Base-by-base conservation (phyloP, 1,140 invertebrate species). In the Zaprionus tsacasi region DNA sequence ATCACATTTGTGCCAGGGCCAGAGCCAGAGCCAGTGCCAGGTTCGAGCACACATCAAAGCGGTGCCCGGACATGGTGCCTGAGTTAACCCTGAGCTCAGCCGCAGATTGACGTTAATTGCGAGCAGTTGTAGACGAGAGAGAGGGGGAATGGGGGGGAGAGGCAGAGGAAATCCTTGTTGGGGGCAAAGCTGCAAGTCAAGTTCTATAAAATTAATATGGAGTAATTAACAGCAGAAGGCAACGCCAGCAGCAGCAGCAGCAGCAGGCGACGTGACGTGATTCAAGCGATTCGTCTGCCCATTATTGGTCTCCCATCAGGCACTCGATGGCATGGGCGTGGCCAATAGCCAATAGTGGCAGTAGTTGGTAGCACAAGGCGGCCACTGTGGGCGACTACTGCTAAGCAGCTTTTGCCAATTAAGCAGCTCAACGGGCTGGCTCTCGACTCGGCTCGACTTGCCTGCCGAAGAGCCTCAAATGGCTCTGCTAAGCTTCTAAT, bases 71-170 rank as follows among this genome's bases (percentile, higher is more conserved):
- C 27, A 3, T 5, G 27, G 3, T 30, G 27, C 27, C 70, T 73
- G 21, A 21, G 73, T 80, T 80, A 89, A 81, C 85, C 81, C 85
- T 67, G 58, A 21, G 21, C 21, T 76, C 82, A 81, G 83, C 82
- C 88, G 76, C 88, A 83, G 52, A 72, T 76, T 91, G 87, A 85
- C 87, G 91, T 91, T 91, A 91, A 91, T 91, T 88, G 77, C 72
- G 71, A 15, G 43, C 40, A 91, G 88, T 91, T 88, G 77, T 70
- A 69, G 11, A 30, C n/a, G 13, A 30, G n/a, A 40, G 21, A 13
- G 36, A 13, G 12, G 0, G 11, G 38, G 13, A 5, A 21, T 2
- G 52, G n/a, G 15, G 40, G 7, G 7, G 2, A 15, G 6, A 15
- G n/a, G n/a, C 0, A 15, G n/a, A 0, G 7, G 7, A 6, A 15